Evolutionary conservation across 2,113 vertebrate species (phyloP).

Genomic region (Muntiacus muntjak): DNA sequence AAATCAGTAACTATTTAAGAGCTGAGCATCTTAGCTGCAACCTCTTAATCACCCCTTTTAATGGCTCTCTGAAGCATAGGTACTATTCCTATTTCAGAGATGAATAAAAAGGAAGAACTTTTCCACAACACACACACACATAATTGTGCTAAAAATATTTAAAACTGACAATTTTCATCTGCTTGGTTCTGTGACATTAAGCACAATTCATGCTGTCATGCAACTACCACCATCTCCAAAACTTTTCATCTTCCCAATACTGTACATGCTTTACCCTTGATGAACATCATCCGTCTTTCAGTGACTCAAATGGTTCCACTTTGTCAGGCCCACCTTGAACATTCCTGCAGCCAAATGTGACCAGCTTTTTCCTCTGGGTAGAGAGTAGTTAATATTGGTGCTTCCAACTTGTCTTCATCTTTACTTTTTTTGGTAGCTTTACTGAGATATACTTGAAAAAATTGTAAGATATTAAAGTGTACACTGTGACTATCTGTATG

Average conservation of each 20-base stretch:
- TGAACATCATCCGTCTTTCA: background rate
- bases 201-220: background rate
- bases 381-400: background rate
- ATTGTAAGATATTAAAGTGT: background rate
- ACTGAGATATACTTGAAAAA: background rate
- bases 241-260: background rate
- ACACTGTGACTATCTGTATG: background rate
- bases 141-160: background rate
- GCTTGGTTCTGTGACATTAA: background rate
- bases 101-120: background rate
- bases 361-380: background rate
- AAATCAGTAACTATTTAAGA: background rate
- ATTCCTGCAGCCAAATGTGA: background rate
- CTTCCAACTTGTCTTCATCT: background rate
- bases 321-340: background rate
- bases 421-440: background rate
- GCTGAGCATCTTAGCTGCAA: background rate
- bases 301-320: background rate
- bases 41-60: background rate
- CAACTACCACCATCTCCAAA: background rate
- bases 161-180: background rate
- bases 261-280: background rate
- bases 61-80: background rate
- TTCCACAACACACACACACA: background rate
- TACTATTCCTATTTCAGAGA: background rate